Percentiles rank a stretch among this genome's conserved stretches.
These are phyloP conservation scores for Phania funesta DNA, from an alignment of 2,888 invertebrate genomes.

Conservation along the genomic window DNA sequence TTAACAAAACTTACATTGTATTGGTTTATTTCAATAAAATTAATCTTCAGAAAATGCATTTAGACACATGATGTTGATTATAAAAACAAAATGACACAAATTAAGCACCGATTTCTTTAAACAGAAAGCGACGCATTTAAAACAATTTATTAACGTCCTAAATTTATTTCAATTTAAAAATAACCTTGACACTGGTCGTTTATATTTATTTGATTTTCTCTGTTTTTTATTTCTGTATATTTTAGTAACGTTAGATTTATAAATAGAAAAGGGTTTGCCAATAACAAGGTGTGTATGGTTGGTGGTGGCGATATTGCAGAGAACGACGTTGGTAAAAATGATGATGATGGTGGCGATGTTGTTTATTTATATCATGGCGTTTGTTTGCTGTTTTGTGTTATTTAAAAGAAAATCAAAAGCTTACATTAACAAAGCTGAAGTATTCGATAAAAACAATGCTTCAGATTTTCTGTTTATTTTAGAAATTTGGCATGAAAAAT, in stretches of 20 bases:
- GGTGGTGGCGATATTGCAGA: neutral
- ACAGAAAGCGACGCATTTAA: conserved; percentile 1
- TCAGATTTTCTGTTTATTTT: too few relatives aligned
- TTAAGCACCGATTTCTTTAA: conserved; percentile 5
- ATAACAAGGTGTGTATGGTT: conserved; percentile 1
- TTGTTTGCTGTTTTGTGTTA: neutral
- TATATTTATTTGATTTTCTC: neutral
- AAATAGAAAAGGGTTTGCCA: conserved; percentile 52
- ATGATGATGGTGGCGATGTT: neutral
- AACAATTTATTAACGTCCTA: neutral
- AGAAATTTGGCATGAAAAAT: too few relatives aligned
- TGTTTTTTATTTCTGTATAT: neutral
- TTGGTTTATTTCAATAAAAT: too few relatives aligned
- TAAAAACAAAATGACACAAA: conserved; percentile 8
- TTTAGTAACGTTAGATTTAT: neutral
- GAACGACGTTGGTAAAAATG: neutral
- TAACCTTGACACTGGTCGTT: conserved; percentile 47
- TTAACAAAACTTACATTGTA: too few relatives aligned
- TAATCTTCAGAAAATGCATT: neutral
- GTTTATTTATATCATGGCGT: neutral
- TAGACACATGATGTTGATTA: conserved; percentile 34
- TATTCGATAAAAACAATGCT: too few relatives aligned
- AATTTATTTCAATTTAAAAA: conserved; percentile 20
- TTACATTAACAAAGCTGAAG: too few relatives aligned
- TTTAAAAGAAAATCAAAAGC: neutral